Evolutionary conservation across 2,113 vertebrate genomes (phyloP), one percentile per base, ranked within the genome.

Genomic region (Scortum barcoo): DNA sequence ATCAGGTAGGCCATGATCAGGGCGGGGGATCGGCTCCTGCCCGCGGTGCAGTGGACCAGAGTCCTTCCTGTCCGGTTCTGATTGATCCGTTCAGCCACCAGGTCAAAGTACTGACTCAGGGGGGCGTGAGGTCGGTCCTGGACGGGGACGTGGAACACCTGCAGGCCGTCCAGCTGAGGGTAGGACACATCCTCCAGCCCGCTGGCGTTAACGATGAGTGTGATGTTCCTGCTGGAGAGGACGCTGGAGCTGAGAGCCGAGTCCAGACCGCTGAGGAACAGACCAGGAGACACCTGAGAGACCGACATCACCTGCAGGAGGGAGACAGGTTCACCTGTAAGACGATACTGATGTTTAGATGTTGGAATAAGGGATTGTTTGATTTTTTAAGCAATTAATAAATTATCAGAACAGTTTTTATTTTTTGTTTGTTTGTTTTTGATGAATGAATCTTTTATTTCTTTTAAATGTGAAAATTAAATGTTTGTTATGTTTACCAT

Each of bases 1-100:
- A 96, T 94, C 42, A 97, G 94, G 85, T 87, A 95, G 63, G 94
- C 95, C 24, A 96, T 93, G 89, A 95, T 88, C 28, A 96, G 72
- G 0, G 94, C 30, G 0, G 95, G 91, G 0, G 95, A 96, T 3
- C 96, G 91, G 87, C 96, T 96, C 80, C 95, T 68, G 0, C 95
- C 94, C 0, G 96, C 96, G 0, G 53, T 80, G 0, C 96, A 96
- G 83, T 95, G 96, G n/a, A 97, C 91, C 85, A 96, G 90, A 0
- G 91, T 95, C 12, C 61, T 63, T 4, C 95, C 95, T 0, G 86
- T 70, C 0, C 4, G 78, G 82, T 95, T 58, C 0, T 86, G 22
- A 4, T 90, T 83, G 86, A 96, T 96, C 68, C 84, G 51, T 1
- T 96, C 90, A 0, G 94, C 87, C 1, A 95, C 84, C 0, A 68